Evolutionary conservation across 2,888 invertebrate genomes (phyloP), one percentile per base, ranked within the genome.

Genomic region (Rhabditoides inermis): DNA sequence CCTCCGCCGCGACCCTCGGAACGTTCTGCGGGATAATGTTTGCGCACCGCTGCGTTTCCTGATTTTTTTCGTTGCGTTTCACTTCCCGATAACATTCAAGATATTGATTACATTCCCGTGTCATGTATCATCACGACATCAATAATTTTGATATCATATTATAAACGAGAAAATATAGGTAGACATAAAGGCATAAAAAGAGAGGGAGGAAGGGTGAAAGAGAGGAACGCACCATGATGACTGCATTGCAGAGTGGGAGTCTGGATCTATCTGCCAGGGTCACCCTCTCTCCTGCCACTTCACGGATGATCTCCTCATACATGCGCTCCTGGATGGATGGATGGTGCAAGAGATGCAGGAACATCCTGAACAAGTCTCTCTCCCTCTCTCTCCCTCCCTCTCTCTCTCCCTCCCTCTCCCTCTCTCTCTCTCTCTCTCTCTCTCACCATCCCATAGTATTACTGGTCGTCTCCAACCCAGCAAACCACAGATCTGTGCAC

Each of bases 161-260:
- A 12, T 32, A 12, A 23, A 7, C 4, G 28, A 44, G 39, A 68
- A 73, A 25, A 71, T 82, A 82, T 85, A 88, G 72, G 92, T 94
- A 80, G 95, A 95, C 79, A n/a, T n/a, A n/a, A n/a, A n/a, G n/a
- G n/a, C n/a, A n/a, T n/a, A n/a, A n/a, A n/a, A n/a, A n/a, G n/a
- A n/a, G n/a, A n/a, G n/a, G n/a, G n/a, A n/a, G n/a, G n/a, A n/a
- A n/a, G n/a, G n/a, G n/a, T n/a, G n/a, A n/a, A n/a, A n/a, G n/a
- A n/a, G n/a, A n/a, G n/a, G n/a, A n/a, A n/a, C n/a, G n/a, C n/a
- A n/a, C n/a, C n/a, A n/a, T n/a, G n/a, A n/a, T n/a, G n/a, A n/a
- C n/a, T n/a, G n/a, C 95, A 95, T 78, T 95, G 95, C 79, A 87
- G 86, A 35, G 91, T 99, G 18, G 7, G 15, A n/a, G 7, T 40